Evolutionary conservation across 2,113 vertebrate species (phyloP).

Genomic region (Elachura formosa): DNA sequence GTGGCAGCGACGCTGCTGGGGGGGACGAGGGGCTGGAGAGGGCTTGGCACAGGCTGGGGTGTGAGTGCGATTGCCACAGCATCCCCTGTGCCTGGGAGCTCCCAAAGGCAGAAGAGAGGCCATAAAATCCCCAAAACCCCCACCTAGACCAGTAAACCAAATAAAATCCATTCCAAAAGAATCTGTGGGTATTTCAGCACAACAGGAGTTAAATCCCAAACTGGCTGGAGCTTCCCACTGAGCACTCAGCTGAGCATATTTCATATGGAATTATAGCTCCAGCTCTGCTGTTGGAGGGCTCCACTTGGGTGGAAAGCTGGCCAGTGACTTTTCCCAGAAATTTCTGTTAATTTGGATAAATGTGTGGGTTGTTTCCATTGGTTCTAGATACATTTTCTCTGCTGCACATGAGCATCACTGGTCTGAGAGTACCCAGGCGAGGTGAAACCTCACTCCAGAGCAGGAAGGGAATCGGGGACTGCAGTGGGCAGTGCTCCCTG

Average conservation of each 20-base stretch:
- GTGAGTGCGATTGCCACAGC: neutral
- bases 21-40: neutral
- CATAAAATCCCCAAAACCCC: neutral
- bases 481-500: neutral
- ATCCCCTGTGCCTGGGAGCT: neutral
- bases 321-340: neutral
- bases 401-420: neutral
- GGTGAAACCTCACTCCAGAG: neutral
- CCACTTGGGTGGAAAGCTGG: neutral
- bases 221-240: neutral
- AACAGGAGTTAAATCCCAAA: neutral
- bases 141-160: neutral
- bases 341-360: neutral
- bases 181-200: neutral
- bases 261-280: neutral
- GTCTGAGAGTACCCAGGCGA: neutral
- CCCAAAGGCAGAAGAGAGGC: neutral
- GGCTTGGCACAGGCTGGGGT: neutral
- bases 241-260: neutral
- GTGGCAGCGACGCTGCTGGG: neutral
- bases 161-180: neutral
- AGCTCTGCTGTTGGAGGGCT: neutral
- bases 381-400: neutral
- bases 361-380: neutral
- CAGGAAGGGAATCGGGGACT: neutral